These are phyloP conservation scores for Slavum lentiscoides DNA, from an alignment of 2,888 invertebrate species.

Conservation along the genomic window DNA sequence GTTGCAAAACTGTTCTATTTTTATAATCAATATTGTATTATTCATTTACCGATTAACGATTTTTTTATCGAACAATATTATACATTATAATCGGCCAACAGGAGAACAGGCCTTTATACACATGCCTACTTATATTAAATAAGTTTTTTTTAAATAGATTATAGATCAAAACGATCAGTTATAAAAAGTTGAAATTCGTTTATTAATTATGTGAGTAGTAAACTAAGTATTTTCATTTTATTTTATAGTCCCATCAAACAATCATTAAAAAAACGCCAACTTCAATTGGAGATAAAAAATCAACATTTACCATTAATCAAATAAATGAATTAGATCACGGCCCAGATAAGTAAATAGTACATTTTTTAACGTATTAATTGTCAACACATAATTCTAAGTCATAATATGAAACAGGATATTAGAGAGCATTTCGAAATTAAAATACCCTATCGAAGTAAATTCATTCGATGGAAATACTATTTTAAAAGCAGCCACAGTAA, in stretches of 20 bases:
- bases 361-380: neutral
- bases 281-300: neutral
- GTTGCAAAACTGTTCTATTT: no score
- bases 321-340: conserved; percentile 33
- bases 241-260: neutral
- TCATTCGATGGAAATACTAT: neutral
- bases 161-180: neutral
- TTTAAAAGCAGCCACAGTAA: conserved; percentile 3
- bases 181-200: neutral
- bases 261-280: neutral
- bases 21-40: no score
- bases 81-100: no score
- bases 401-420: neutral
- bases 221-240: neutral
- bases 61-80: no score
- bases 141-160: no score
- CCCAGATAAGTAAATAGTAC: conserved; percentile 17
- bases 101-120: no score
- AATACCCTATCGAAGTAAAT: neutral
- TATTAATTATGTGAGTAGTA: no score
- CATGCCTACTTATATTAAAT: no score
- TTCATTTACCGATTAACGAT: no score
- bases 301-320: neutral
- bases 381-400: neutral
- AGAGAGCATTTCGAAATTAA: neutral